Percentiles rank a stretch among this genome's conserved stretches.
phyloP scores from a whole-genome alignment of 2,888 invertebrate species.

The Noctua pronuba region DNA sequence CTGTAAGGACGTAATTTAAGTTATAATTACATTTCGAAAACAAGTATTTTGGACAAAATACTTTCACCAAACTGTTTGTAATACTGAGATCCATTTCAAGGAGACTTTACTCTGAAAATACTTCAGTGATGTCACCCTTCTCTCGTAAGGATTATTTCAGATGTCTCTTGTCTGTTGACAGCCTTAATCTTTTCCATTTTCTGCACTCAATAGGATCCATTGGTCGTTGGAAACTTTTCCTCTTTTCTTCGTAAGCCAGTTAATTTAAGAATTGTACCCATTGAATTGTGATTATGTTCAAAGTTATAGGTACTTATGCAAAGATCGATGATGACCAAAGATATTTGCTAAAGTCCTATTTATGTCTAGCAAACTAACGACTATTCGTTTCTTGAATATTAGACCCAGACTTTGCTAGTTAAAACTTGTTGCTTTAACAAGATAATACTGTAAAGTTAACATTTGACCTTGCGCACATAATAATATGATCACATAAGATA shows the following conservation, averaged over 20 bases:
- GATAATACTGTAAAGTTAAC: slow-evolving; percentile 16
- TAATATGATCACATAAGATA: slow-evolving; percentile 23
- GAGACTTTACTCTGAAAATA: slow-evolving; percentile 18
- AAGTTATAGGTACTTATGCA: neutral
- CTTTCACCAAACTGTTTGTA: slow-evolving; percentile 29
- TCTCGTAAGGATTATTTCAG: slow-evolving; percentile 27
- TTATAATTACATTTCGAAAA: slow-evolving; percentile 53
- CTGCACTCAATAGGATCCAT: slow-evolving; percentile 44
- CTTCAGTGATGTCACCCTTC: slow-evolving; percentile 34
- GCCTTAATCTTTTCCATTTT: slow-evolving; percentile 57
- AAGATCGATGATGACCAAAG: neutral
- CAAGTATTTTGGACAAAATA: slow-evolving; percentile 49
- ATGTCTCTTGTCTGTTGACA: slow-evolving; percentile 32
- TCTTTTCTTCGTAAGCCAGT: slow-evolving; percentile 22
- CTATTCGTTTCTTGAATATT: neutral
- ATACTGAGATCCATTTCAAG: slow-evolving; percentile 34
- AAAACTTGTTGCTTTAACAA: neutral
- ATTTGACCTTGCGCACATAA: slow-evolving; percentile 32
- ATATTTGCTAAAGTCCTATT: neutral
- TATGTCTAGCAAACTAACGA: neutral
- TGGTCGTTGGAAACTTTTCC: slow-evolving; percentile 22
- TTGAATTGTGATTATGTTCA: neutral
- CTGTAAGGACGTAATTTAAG: slow-evolving; percentile 51
- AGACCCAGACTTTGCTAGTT: neutral
- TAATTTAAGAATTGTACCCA: slow-evolving; percentile 4